Percentiles rank a stretch among this genome's conserved stretches.
phyloP scores from a whole-genome alignment of 2,888 invertebrate genomes.

The Drosophila kokeensis region DNA sequence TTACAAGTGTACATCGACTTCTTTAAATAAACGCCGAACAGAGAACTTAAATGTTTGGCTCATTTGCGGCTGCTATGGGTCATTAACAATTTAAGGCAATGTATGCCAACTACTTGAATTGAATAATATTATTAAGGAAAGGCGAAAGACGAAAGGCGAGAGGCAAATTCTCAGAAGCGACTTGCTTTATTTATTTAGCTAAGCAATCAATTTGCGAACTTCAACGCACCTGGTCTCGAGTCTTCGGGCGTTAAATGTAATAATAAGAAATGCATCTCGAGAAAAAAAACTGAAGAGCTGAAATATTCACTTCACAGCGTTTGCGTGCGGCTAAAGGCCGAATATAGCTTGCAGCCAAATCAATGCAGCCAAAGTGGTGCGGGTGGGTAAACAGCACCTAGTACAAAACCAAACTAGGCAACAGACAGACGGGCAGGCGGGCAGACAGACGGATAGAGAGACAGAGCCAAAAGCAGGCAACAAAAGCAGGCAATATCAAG shows the following conservation, averaged over 20 bases:
- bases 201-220: neutral
- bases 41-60: neutral
- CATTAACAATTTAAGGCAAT: neutral
- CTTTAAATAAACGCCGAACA: neutral
- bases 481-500: conserved; percentile 53
- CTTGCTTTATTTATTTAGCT: conserved; percentile 1
- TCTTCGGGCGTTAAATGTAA: conserved; percentile 9
- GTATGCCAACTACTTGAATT: neutral
- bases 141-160: neutral
- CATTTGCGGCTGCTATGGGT: neutral
- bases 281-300: neutral
- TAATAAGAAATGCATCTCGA: conserved; percentile 3
- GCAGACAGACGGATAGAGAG: neutral
- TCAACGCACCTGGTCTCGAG: conserved; percentile 4
- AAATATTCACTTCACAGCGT: conserved; percentile 12
- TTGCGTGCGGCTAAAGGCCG: conserved; percentile 16
- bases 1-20: neutral
- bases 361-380: conserved; percentile 29
- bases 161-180: neutral
- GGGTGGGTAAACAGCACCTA: conserved; percentile 27
- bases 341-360: conserved; percentile 24
- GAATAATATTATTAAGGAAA: neutral
- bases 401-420: conserved; percentile 14
- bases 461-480: conserved; percentile 17
- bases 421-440: conserved; percentile 4